Base-by-base conservation (phyloP, 2,113 vertebrate species). In the Ptychochromis oligacanthus region DNA sequence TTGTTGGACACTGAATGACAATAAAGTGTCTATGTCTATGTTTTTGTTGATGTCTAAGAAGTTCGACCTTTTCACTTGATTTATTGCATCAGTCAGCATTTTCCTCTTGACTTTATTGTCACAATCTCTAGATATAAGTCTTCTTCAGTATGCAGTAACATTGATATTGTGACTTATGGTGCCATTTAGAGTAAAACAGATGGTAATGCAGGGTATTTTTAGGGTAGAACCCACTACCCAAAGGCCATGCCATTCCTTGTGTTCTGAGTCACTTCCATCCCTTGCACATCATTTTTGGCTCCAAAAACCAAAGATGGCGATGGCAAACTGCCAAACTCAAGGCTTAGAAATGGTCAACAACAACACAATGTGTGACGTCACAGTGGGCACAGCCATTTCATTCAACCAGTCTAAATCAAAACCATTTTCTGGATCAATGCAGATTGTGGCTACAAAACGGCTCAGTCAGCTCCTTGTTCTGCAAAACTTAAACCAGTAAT, bases 381-480 rank as follows among this genome's bases (percentile, higher is more conserved):
- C 17, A 20, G 43, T 26, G 15, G 20, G 20, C 12, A 15, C 46
- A 6, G 17, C 46, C 46, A 6, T 18, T 52, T 18, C 15, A 6
- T 17, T 52, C 2, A 17, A 18, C 49, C 49, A 7, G 15, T 0
- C 49, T 18, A 6, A 46, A 15, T 46, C 62, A 57, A 86, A 88
- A 81, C 18, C 13, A 13, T 31, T 58, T 75, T 58, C 54, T 81
- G 88, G 88, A 88, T 88, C 61, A 57, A 8, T 54, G 0, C 10
- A 61, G 58, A 67, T 85, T 62, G 80, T 24, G 36, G 26, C 87
- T 22, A 22, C 61, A 67, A 75, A 64, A 17, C 4, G 0, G n/a
- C 52, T 28, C 36, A 52, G 76, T 87, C 84, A 77, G 74, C 49
- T 80, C 20, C 54, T 46, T 58, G 28, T 82, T 85, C 36, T 65